Base-by-base conservation (phyloP, 1,140 invertebrate genomes). In the Bombus balteatus region DNA sequence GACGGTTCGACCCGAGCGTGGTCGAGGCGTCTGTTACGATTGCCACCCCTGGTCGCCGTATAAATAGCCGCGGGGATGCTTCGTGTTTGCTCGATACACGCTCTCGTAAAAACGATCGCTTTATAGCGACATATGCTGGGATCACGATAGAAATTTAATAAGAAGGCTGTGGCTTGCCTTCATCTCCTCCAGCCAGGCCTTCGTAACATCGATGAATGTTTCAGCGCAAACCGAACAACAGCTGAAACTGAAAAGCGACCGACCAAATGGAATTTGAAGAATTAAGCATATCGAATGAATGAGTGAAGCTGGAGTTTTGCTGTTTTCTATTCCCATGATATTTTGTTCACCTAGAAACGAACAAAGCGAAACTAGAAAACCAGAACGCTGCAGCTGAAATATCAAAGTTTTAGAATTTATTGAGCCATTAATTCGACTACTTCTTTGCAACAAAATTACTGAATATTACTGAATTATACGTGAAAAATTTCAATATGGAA, bases 71-170 rank as follows among this genome's bases (percentile, higher is more conserved):
- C 62, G 10, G 41, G 81, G 73, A 22, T 34, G 25, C 22, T 13
- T 12, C 41, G 34, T 77, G 73, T 83, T 83, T 76, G 73, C n/a
- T 32, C 59, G 18, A 43, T 57, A 13, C 66, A 57, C 39, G 62
- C 62, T 77, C 41, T 25, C 81, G 47, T 78, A 83, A 83, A 72
- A 83, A 34, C 74, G 74, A 13, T 43, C 13, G 65, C 47, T 83
- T 78, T 83, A 83, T 78, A 57, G 37, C 47, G 74, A 70, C 81
- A 78, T 83, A 59, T 70, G 81, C 74, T 47, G 37, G 65, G 47
- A 77, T 43, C 65, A 74, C 65, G 74, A 83, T 83, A 68, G 81
- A 83, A 83, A 78, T 83, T 83, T 83, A 83, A 83, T 83, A 83
- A 83, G 74, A n/a, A 83, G n/a, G n/a, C 28, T 39, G 41, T 25